Percentiles rank a stretch among this genome's conserved stretches.
Conservation (phyloP, 2,113 vertebrate species). For the Entelurus aequoreus region DNA sequence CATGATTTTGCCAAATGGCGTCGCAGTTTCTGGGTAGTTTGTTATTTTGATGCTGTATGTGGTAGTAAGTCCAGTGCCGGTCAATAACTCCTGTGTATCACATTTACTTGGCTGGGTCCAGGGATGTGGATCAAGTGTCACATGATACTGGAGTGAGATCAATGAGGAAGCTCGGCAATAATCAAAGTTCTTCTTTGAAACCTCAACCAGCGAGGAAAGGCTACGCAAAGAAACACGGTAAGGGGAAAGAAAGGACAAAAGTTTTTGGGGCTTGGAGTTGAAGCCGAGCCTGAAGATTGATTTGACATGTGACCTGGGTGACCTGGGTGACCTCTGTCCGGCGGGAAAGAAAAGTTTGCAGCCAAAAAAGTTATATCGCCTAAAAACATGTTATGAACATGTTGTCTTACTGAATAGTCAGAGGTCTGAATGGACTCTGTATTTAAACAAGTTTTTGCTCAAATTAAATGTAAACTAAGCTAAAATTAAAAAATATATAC, state of each 20-base stretch:
- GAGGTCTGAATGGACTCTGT: too few species aligned
- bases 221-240: not conserved
- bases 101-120: not conserved
- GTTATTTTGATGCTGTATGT: too few species aligned
- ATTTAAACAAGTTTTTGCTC: too few species aligned
- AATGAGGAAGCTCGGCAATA: not conserved
- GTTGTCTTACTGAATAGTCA: too few species aligned
- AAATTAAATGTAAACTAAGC: too few species aligned
- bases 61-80: not conserved
- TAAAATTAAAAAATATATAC: too few species aligned
- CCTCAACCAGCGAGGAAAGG: not conserved
- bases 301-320: not conserved
- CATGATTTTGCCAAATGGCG: not conserved
- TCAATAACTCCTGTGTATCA: not conserved
- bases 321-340: not conserved
- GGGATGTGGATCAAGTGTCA: slow-evolving; percentile 6
- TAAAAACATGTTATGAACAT: too few species aligned
- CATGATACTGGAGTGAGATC: slow-evolving; percentile 14
- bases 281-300: not conserved
- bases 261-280: not conserved
- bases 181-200: not conserved
- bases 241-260: not conserved
- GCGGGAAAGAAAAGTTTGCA: not conserved
- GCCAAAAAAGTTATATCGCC: not conserved
- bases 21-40: too few species aligned